Evolutionary conservation across 1,140 invertebrate genomes (phyloP), one percentile per base, ranked within the genome.

Genomic region (Archivesica marissinica): DNA sequence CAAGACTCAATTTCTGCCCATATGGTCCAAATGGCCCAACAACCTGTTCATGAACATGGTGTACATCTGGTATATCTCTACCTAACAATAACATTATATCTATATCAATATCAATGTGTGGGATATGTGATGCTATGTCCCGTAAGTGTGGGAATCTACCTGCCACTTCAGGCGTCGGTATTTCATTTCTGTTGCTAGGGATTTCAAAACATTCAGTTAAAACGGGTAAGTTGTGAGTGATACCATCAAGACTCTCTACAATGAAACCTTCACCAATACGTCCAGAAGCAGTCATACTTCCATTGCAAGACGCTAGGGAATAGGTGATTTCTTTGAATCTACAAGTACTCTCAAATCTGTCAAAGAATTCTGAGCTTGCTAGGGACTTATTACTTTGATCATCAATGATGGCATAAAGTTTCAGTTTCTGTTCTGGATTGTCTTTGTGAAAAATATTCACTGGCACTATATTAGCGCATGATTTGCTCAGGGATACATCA

Each of bases 311-410:
- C n/a, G n/a, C n/a, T n/a, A n/a, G n/a, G n/a, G n/a, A n/a, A n/a
- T n/a, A n/a, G n/a, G n/a, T n/a, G n/a, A n/a, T n/a, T n/a, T n/a
- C n/a, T n/a, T n/a, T n/a, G n/a, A n/a, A n/a, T n/a, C n/a, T n/a
- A n/a, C n/a, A n/a, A n/a, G n/a, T n/a, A n/a, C n/a, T n/a, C n/a
- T n/a, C n/a, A n/a, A n/a, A n/a, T n/a, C n/a, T n/a, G n/a, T n/a
- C n/a, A n/a, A n/a, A n/a, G n/a, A n/a, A n/a, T n/a, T n/a, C n/a
- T n/a, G n/a, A n/a, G n/a, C n/a, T n/a, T n/a, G n/a, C n/a, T n/a
- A n/a, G n/a, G n/a, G n/a, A n/a, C n/a, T n/a, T n/a, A n/a, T 83
- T 86, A 47, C 82, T 85, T 77, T 88, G 82, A 44, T 85, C 86
- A 54, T 88, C 87, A 28, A 85, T 70, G 9, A 88, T 20, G 3